Percentiles rank a stretch among this genome's conserved stretches.
Evolutionary conservation across 2,888 invertebrate genomes (phyloP).

Genomic region (Ichneumoninae sp.): DNA sequence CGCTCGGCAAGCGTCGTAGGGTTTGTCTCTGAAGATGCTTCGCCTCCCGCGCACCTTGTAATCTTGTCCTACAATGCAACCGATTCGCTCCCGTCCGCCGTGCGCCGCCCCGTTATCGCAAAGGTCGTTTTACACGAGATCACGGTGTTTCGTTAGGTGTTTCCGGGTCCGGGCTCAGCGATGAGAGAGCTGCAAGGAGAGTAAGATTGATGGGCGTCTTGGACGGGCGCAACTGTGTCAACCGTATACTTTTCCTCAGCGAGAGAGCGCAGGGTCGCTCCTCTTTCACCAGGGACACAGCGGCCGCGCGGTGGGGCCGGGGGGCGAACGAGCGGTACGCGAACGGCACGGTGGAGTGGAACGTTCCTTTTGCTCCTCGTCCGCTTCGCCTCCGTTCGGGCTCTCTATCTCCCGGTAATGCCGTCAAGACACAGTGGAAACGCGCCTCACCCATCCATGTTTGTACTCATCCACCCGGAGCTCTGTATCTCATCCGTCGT

Average conservation of each 20-base stretch:
- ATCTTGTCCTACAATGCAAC: too few relatives aligned
- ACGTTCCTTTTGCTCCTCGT: conserved; percentile 37
- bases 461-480: conserved; percentile 55
- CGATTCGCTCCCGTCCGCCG: background rate
- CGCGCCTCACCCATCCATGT: conserved; percentile 54
- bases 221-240: conserved; percentile 74
- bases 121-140: conserved; percentile 52
- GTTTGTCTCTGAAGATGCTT: too few relatives aligned
- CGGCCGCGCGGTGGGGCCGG: conserved; percentile 12
- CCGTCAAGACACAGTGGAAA: conserved; percentile 50
- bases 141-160: conserved; percentile 15
- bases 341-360: conserved; percentile 29
- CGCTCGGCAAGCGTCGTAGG: too few relatives aligned
- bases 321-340: background rate
- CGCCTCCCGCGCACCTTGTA: too few relatives aligned
- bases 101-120: conserved; percentile 16
- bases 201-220: conserved; percentile 74
- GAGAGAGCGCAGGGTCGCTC: background rate
- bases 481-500: background rate
- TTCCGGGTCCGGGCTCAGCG: conserved; percentile 54
- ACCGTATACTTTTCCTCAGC: conserved; percentile 59
- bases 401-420: conserved; percentile 45
- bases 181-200: conserved; percentile 71
- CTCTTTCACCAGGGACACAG: background rate
- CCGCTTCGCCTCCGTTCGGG: conserved; percentile 5